Conservation (phyloP, 2,888 invertebrate genomes). For the Acleris holmiana region DNA sequence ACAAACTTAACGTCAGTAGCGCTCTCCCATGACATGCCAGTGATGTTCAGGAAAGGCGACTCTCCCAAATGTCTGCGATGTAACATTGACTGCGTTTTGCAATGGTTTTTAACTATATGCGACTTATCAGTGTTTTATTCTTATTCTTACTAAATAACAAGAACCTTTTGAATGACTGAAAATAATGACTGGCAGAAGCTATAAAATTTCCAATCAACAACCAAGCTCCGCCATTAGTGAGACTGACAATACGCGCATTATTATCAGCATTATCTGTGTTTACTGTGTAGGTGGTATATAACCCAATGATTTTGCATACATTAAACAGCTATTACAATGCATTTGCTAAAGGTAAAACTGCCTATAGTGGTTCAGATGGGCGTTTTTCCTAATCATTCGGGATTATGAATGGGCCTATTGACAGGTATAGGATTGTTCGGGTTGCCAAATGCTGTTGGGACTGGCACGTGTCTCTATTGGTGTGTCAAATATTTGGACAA, state of each 20-base stretch:
- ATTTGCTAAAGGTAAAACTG: conserved; percentile 52
- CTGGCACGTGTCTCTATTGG: conserved; percentile 50
- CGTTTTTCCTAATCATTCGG: conserved; percentile 54
- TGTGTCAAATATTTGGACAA: conserved; percentile 59
- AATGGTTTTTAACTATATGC: no score
- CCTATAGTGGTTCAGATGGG: conserved; percentile 55
- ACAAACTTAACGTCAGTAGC: no score
- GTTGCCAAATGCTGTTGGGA: conserved; percentile 55
- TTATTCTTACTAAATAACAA: no score
- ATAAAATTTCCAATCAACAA: conserved; percentile 52
- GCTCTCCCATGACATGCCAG: no score
- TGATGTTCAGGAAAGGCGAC: no score
- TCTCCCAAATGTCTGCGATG: no score
- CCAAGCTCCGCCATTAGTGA: conserved; percentile 51
- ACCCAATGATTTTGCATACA: conserved; percentile 55
- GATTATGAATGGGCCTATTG: conserved; percentile 59
- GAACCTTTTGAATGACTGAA: conserved; percentile 10
- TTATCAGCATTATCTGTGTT: conserved; percentile 42
- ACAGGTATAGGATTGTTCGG: conserved; percentile 54
- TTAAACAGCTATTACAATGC: conserved; percentile 55
- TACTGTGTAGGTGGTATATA: conserved; percentile 53
- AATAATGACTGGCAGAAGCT: conserved; percentile 18
- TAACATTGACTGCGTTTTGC: no score
- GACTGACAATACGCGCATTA: conserved; percentile 44
- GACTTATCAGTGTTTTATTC: background rate